Conservation (phyloP, 2,888 invertebrate genomes). For the Andrena chrysosceles region DNA sequence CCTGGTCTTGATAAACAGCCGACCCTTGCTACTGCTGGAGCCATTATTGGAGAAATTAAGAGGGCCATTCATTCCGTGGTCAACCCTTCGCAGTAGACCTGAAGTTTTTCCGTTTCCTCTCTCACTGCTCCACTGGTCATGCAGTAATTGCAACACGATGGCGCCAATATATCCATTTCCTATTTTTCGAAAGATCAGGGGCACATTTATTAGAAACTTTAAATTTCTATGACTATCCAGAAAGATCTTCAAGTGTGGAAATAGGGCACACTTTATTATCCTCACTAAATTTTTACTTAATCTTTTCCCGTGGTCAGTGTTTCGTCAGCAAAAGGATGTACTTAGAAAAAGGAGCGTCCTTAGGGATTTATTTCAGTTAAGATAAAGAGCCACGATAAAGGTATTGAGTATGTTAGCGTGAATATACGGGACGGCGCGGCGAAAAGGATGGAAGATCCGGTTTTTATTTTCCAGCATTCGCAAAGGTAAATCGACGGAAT, state of each 20-base stretch:
- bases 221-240: neutral
- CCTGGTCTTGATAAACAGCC: conserved; percentile 77
- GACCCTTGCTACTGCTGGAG: conserved; percentile 71
- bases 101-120: conserved; percentile 52
- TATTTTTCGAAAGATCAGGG: conserved; percentile 10
- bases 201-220: conserved; percentile 7
- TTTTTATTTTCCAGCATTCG: conserved; percentile 48
- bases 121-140: conserved; percentile 34
- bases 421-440: neutral
- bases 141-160: conserved; percentile 52
- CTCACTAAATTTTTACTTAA: neutral
- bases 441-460: conserved; percentile 21
- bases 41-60: conserved; percentile 82
- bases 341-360: neutral
- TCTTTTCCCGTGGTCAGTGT: neutral
- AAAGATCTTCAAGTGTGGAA: no score
- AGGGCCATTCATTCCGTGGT: conserved; percentile 76
- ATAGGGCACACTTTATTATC: no score
- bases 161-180: conserved; percentile 21
- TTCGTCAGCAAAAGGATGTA: neutral
- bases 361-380: conserved; percentile 35
- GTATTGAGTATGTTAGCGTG: conserved; percentile 26
- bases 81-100: conserved; percentile 52
- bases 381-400: neutral
- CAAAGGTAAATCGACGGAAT: conserved; percentile 56